Conservation (phyloP, 2,888 invertebrate species). For the Smittia aterrima region DNA sequence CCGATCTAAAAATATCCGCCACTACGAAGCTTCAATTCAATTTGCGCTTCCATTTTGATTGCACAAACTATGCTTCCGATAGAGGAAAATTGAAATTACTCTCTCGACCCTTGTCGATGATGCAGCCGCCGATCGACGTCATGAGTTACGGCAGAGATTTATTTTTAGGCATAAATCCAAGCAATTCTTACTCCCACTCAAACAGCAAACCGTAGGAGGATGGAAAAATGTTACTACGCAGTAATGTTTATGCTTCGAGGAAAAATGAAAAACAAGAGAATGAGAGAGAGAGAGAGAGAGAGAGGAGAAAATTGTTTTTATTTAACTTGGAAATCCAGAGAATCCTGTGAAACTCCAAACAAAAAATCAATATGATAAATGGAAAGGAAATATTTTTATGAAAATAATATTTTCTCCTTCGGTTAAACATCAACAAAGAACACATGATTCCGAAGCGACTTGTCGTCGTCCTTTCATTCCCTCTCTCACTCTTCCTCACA, state of each 20-base stretch:
- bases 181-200: neutral
- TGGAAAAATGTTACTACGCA: conserved; percentile 8
- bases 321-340: neutral
- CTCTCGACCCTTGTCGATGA: neutral
- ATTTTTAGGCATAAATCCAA: neutral
- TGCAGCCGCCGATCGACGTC: neutral
- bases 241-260: neutral
- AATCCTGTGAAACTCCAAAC: neutral
- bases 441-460: conserved; percentile 24
- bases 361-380: no score
- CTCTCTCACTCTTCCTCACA: neutral
- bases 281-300: neutral
- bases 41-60: neutral
- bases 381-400: neutral
- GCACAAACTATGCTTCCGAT: neutral
- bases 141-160: neutral
- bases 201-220: neutral
- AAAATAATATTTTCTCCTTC: neutral
- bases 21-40: neutral
- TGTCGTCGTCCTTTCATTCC: conserved; percentile 15
- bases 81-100: neutral
- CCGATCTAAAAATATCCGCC: neutral
- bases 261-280: neutral
- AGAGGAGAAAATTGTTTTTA: neutral
- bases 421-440: conserved; percentile 32